Percentiles rank a stretch among this genome's conserved stretches.
Evolutionary conservation across 2,113 vertebrate species (phyloP).

Genomic region (Neodon shergylaensis): DNA sequence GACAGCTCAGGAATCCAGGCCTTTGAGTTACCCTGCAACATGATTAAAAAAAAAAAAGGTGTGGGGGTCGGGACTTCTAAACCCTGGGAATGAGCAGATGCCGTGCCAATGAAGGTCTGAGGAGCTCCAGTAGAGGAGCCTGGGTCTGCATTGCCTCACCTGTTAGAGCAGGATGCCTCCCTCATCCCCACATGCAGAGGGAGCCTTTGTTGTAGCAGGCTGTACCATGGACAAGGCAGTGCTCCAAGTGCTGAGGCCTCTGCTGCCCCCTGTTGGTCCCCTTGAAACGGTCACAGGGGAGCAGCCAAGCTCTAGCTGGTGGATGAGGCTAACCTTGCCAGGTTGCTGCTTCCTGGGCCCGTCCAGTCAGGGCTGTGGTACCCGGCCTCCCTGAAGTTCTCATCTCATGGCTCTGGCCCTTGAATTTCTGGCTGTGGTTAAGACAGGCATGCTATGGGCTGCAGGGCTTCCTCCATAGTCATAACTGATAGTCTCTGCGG

Average conservation of each 20-base stretch:
- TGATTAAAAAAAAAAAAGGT: neutral
- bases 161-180: neutral
- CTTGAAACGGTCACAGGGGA: neutral
- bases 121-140: neutral
- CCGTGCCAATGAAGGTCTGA: neutral
- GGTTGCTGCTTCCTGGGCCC: neutral
- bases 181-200: neutral
- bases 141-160: neutral
- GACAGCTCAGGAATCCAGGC: too few species aligned
- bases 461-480: neutral
- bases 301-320: neutral
- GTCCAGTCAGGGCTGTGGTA: neutral
- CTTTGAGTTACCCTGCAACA: neutral
- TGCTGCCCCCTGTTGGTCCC: neutral
- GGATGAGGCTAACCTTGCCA: too few species aligned
- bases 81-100: neutral
- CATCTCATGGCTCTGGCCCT: neutral
- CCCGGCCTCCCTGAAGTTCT: too few species aligned
- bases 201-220: neutral
- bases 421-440: too few species aligned
- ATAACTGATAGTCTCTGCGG: too few species aligned
- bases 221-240: neutral
- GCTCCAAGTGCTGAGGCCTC: neutral
- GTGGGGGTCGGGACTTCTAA: too few species aligned
- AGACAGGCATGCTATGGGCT: neutral